Base-by-base conservation (phyloP, 92 coral and sea anemone species). In the Siderastrea siderea region DNA sequence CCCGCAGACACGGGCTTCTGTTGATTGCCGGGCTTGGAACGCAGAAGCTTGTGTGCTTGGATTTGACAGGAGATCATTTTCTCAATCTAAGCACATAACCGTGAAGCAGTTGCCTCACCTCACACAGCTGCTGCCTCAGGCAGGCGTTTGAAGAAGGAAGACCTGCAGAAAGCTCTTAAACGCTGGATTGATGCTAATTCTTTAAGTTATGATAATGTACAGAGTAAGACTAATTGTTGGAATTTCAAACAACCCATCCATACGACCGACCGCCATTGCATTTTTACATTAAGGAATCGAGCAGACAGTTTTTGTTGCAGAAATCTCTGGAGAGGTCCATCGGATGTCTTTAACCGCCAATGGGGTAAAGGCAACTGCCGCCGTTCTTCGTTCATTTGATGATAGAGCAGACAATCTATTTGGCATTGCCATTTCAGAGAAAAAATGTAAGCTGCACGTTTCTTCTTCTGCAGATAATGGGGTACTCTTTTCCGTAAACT, bases 141-240 rank as follows among this genome's bases (percentile, higher is more conserved):
- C n/a, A n/a, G n/a, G n/a, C n/a, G n/a, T n/a, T n/a, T n/a, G n/a
- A n/a, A n/a, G n/a, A n/a, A n/a, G n/a, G n/a, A n/a, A n/a, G n/a
- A n/a, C n/a, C n/a, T 90, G 53, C 93, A 90, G 60, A 71, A 71
- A 90, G 74, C 61, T 12, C 73, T 85, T 58, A 85, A 73, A 72
- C 79, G 86, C 81, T 85, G 93, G 90, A 84, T 90, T 68, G 78
- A 62, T 71, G 52, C 84, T 69, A 86, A 86, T 79, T 86, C 69
- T 86, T 44, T 75, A 79, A 80, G 73, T 78, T 79, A 68, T 68
- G 77, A 65, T 52, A 54, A 77, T n/a, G 63, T 61, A 62, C 74
- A 78, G 49, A 77, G 60, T 68, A 71, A 87, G 75, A 47, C n/a
- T n/a, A n/a, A 67, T 26, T 67, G 71, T 67, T n/a, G 73, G 53